Percentiles rank a stretch among this genome's conserved stretches.
Evolutionary conservation across 1,140 invertebrate genomes (phyloP).

Genomic region (Drosophila pectinifera): DNA sequence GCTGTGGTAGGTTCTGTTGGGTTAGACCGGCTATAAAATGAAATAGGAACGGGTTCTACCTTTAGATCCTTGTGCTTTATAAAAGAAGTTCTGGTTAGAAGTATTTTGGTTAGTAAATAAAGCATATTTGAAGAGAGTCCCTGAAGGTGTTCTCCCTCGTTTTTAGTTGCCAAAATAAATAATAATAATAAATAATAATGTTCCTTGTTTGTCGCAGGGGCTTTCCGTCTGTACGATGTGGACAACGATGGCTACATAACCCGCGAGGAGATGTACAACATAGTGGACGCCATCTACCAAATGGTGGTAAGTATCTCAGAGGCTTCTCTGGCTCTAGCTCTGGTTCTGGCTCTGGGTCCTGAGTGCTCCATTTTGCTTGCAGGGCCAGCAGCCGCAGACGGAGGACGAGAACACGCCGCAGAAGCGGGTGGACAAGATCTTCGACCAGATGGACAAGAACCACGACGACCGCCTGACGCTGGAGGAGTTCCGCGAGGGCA

Average conservation of each 20-base stretch:
- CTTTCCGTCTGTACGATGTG: conserved; percentile 98
- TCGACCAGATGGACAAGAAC: conserved; percentile 99
- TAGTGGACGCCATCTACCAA: conserved; percentile 99
- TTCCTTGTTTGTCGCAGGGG: conserved; percentile 91
- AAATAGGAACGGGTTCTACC: too few species aligned
- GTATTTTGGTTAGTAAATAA: too few species aligned
- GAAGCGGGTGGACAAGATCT: conserved; percentile 98
- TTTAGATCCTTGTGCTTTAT: too few species aligned
- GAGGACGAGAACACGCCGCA: conserved; percentile 98
- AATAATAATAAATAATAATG: too few species aligned
- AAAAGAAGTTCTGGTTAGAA: too few species aligned
- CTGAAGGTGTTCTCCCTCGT: neutral
- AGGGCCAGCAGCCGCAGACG: conserved; percentile 95
- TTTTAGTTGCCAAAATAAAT: neutral
- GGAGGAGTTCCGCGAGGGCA: conserved; percentile 99
- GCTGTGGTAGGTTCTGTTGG: too few species aligned
- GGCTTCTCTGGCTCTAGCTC: too few species aligned
- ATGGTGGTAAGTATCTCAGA: conserved; percentile 94
- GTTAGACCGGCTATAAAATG: too few species aligned
- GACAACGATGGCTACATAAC: conserved; percentile 99
- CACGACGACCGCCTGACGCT: conserved; percentile 90
- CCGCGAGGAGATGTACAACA: conserved; percentile 98
- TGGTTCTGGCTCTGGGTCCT: too few species aligned
- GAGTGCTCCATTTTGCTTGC: conserved; percentile 11
- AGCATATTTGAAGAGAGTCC: neutral